Percentiles rank a stretch among this genome's conserved stretches.
These are phyloP conservation scores for Malacoctenus gilli DNA, from an alignment of 2,797 vertebrate species.

Conservation along the genomic window DNA sequence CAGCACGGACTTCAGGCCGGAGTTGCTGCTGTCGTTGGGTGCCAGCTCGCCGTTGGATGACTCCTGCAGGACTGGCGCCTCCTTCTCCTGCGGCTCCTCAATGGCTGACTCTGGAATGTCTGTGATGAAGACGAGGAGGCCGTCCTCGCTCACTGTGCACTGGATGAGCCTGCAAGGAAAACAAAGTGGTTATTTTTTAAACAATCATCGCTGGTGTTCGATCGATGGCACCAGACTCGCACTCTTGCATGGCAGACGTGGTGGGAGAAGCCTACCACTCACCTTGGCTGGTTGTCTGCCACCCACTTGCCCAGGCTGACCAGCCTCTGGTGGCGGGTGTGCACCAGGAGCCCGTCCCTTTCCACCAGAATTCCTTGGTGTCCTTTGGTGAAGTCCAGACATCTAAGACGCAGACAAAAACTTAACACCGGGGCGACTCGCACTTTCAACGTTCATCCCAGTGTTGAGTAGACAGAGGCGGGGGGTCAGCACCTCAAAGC, in stretches of 20 bases:
- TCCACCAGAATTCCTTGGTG: constrained; percentile 93
- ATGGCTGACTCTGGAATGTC: constrained; percentile 91
- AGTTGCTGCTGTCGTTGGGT: constrained; percentile 54
- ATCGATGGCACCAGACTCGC: not conserved
- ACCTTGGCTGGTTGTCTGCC: constrained; percentile 93
- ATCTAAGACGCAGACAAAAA: constrained; percentile 74
- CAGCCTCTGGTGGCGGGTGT: constrained; percentile 89
- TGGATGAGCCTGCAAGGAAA: constrained; percentile 87
- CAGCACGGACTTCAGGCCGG: constrained; percentile 91
- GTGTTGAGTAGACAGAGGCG: not conserved
- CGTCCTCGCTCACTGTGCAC: constrained; percentile 86
- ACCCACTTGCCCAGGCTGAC: constrained; percentile 93
- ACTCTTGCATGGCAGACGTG: too few species aligned
- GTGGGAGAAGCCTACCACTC: constrained; percentile 40
- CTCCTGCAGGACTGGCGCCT: constrained; percentile 89
- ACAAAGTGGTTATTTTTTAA: too few species aligned
- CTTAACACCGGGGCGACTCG: not conserved
- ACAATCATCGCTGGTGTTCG: not conserved
- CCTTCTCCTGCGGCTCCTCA: constrained; percentile 90
- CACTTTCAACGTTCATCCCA: not conserved
- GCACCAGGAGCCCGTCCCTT: constrained; percentile 85
- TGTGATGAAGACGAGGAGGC: constrained; percentile 91
- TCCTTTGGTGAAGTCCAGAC: constrained; percentile 97
- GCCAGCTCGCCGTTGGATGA: constrained; percentile 83
- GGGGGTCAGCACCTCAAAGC: constrained; percentile 85